Conservation (phyloP, 2,113 vertebrate species). For the Thomomys bottae region DNA sequence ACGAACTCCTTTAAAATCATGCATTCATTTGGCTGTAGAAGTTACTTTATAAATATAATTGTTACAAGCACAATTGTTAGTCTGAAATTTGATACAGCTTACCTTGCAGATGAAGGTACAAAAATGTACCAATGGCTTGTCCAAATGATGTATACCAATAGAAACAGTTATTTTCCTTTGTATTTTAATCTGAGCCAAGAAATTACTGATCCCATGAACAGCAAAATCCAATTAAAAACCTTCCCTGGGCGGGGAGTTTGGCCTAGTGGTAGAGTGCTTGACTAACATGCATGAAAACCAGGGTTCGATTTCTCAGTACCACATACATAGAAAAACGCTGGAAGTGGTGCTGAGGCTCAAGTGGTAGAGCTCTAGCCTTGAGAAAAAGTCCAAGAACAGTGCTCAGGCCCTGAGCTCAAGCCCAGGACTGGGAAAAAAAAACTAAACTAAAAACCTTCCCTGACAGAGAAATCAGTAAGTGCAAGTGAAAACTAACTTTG, state of each 20-base stretch:
- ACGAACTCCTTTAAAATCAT: conserved; percentile 53
- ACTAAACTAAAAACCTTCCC: conserved; percentile 20
- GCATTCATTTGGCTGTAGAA: conserved; percentile 68
- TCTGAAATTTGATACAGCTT: conserved; percentile 65
- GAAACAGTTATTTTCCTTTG: conserved; percentile 34
- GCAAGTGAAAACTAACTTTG: conserved; percentile 29
- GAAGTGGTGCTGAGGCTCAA: too few species aligned
- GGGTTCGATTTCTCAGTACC: too few species aligned
- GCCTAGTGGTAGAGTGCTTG: too few species aligned
- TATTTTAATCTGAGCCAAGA: conserved; percentile 39
- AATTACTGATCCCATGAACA: neutral
- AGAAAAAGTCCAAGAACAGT: too few species aligned
- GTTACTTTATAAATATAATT: conserved; percentile 76
- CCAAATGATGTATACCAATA: neutral
- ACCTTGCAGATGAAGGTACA: conserved; percentile 36
- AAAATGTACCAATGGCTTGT: conserved; percentile 22
- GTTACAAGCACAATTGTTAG: conserved; percentile 69
- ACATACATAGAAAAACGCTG: too few species aligned
- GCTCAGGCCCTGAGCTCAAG: too few species aligned
- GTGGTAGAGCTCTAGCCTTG: too few species aligned
- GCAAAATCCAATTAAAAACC: conserved; percentile 18
- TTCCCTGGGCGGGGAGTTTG: too few species aligned
- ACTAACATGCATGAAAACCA: too few species aligned
- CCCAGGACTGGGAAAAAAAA: too few species aligned
- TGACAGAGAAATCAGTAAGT: conserved; percentile 52